phyloP scores from a whole-genome alignment of 2,113 vertebrate species.

The Falco punctatus region DNA sequence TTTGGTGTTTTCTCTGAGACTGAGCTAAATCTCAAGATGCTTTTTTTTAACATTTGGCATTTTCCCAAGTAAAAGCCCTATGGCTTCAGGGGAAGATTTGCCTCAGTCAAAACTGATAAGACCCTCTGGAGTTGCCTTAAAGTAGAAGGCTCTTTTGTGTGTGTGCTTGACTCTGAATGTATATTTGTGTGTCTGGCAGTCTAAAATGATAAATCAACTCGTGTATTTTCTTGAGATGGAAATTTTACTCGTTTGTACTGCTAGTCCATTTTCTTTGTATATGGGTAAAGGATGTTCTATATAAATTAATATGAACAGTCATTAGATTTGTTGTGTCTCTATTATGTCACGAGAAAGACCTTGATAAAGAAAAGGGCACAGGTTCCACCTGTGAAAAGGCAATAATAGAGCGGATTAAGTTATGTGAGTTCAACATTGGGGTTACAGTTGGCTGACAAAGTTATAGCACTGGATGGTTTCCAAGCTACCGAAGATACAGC shows the following conservation, averaged over 20 bases:
- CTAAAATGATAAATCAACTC: constrained; percentile 45
- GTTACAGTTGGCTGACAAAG: constrained; percentile 61
- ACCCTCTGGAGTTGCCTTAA: not conserved
- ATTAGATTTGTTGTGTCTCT: constrained; percentile 46
- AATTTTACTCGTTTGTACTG: not conserved
- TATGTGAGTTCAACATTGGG: constrained; percentile 54
- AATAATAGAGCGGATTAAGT: constrained; percentile 71
- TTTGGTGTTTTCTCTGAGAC: not conserved
- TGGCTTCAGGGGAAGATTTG: not conserved
- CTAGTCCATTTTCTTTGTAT: constrained; percentile 1
- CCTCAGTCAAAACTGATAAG: not conserved
- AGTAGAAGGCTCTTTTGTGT: not conserved
- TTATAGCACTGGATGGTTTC: constrained; percentile 74
- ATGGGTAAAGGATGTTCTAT: not conserved
- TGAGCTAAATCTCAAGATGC: not conserved
- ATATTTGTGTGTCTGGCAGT: constrained; percentile 6
- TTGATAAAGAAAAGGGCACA: constrained; percentile 68
- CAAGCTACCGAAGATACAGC: constrained; percentile 74
- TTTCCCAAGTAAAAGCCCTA: not conserved
- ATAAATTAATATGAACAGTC: not conserved
- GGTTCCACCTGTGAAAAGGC: constrained; percentile 74
- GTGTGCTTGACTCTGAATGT: not conserved
- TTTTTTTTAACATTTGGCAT: not conserved
- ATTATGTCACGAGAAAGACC: constrained; percentile 52
- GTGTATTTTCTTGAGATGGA: not conserved